A percentile compares a stretch with the other conserved stretches of the same genome.
phyloP scores from a whole-genome alignment of 2,797 vertebrate genomes.

The Anguilla obscura region DNA sequence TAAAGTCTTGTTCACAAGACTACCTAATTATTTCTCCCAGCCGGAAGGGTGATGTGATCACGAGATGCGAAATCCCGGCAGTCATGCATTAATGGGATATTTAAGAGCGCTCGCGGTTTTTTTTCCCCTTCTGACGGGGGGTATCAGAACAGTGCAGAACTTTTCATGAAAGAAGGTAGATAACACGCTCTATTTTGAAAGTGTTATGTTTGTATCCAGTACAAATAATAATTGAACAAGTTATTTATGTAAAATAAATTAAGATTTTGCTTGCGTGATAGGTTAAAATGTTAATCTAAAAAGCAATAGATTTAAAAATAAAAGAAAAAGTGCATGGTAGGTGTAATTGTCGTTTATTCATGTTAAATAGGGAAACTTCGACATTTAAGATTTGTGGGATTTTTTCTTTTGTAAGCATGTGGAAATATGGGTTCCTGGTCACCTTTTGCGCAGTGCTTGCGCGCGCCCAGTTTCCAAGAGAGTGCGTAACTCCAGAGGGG shows the following conservation, averaged over 20 bases:
- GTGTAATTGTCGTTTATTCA: neutral
- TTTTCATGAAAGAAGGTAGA: neutral
- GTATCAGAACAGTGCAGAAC: neutral
- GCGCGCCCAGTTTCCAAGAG: slow-evolving; percentile 85
- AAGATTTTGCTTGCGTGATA: neutral
- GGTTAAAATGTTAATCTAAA: neutral
- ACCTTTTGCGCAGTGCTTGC: slow-evolving; percentile 51
- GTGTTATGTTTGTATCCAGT: neutral
- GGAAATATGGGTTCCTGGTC: slow-evolving; percentile 52
- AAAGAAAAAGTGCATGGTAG: neutral
- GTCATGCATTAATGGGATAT: slow-evolving; percentile 89
- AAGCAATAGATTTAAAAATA: neutral
- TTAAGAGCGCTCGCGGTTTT: slow-evolving; percentile 56
- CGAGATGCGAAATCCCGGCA: slow-evolving; percentile 80
- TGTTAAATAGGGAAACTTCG: neutral
- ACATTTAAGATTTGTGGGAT: neutral
- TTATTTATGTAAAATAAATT: neutral
- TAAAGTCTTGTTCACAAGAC: neutral
- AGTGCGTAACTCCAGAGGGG: slow-evolving; percentile 75
- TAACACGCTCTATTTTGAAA: neutral
- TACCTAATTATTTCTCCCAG: slow-evolving; percentile 31
- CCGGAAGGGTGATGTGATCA: slow-evolving; percentile 73
- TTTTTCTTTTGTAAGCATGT: slow-evolving; percentile 57
- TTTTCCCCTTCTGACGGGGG: neutral
- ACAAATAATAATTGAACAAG: neutral